Evolutionary conservation across 1,140 invertebrate genomes (phyloP), one percentile per base, ranked within the genome.

Genomic region (Neodiprion virginianus): DNA sequence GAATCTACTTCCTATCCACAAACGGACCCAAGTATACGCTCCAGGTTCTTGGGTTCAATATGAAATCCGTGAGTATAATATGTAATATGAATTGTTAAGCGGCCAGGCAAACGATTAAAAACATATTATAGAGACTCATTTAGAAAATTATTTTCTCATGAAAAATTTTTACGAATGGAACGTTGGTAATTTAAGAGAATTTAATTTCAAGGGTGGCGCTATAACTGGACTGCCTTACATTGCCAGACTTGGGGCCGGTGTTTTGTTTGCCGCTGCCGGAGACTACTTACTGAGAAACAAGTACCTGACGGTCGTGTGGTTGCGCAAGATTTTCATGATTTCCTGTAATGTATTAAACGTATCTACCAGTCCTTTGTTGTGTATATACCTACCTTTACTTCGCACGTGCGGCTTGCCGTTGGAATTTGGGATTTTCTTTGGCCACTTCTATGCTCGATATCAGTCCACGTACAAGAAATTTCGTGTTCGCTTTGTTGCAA

Each of bases 11-110:
- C 77, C 93, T 98, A 78, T 91, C 98, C 75, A 97, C 95, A 0
- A 94, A 94, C 70, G 93, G 97, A 7, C 97, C 97, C 0, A 96
- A 95, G 73, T 98, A 97, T 84, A 92, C 98, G 78, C 93, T 95
- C 50, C 92, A 94, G 83, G 93, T 96, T 11, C 89, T 98, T 12
- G 94, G 95, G 72, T 97, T 97, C 78, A 91, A 97, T 79, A 90
- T 98, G 72, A 91, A 94, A 80, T 87, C 89, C 79, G 93, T 93
- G 83, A 80, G 75, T 77, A 69, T 75, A 8, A 12, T 69, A 69
- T 69, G 12, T 12, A 69, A 69, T 14, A 14, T 69, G 67, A 47
- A 7, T 17, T 14, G 40, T 69, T 7, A 12, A 47, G 17, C 17
- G 61, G 17, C 7, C 61, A 65, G 1, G 61, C 3, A 65, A 14